Evolutionary conservation across 2,888 invertebrate genomes (phyloP).

Genomic region (Conus canariensis): DNA sequence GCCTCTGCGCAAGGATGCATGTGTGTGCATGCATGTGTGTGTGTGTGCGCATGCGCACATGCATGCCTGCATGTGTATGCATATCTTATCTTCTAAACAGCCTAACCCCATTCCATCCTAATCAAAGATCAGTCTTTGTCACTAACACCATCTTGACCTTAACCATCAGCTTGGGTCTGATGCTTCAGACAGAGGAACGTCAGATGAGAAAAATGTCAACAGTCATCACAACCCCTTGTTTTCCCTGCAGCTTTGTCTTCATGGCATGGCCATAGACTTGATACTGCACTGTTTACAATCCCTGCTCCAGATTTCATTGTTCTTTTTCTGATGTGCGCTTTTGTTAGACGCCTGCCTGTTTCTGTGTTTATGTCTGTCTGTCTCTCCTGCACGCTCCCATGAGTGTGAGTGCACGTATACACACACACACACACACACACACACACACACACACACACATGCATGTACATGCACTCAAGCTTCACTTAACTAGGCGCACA

Average conservation of each 20-base stretch:
- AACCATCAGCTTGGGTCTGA: too few species aligned
- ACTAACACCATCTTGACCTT: too few species aligned
- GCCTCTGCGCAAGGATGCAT: background rate
- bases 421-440: background rate
- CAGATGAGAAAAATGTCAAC: background rate
- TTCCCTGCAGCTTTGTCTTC: background rate
- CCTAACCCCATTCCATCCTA: too few species aligned
- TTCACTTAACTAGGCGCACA: background rate
- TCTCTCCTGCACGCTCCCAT: background rate
- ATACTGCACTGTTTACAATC: background rate
- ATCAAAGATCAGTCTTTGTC: too few species aligned
- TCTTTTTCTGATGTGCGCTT: background rate
- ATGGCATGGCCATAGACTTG: background rate
- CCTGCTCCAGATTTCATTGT: background rate
- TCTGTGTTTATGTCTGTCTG: background rate
- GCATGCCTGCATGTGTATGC: background rate
- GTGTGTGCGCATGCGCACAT: background rate
- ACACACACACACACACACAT: conserved; percentile 1
- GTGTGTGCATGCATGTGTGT: conserved; percentile 1
- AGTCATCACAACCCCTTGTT: background rate
- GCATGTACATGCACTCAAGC: background rate
- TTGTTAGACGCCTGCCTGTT: background rate
- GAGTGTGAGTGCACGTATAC: background rate
- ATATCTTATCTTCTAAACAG: background rate
- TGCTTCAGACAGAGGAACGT: too few species aligned